Evolutionary conservation across 2,888 invertebrate species (phyloP), one percentile per base, ranked within the genome.

Genomic region (Thereva nobilitata): DNA sequence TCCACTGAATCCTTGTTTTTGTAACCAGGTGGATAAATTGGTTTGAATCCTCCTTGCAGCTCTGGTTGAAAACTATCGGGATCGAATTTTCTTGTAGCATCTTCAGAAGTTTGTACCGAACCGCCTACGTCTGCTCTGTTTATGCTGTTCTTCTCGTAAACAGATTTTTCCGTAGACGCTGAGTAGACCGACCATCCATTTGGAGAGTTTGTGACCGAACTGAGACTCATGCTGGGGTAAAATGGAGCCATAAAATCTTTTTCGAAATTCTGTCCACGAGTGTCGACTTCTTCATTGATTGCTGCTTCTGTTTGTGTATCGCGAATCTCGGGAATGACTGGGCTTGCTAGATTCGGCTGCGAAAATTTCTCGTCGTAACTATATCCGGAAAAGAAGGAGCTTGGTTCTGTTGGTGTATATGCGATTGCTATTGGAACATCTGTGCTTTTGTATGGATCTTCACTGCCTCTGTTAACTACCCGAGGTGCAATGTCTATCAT

Each of bases 211-310:
- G 82, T 82, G 0, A 84, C 82, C 0, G 74, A 73, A 68, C 85
- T 86, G 1, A 87, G 80, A 67, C 85, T 87, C 0, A 86, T 82
- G 72, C 88, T 89, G 0, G 89, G 88, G 53, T 87, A 86, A 73
- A 89, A 89, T 0, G 88, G 88, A 0, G 88, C 88, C 83, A 87
- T 86, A 72, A 89, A 88, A 70, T 86, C 86, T 69, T 84, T 72
- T 67, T 80, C 79, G 56, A 75, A 78, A 64, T 80, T 77, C 54
- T 80, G 79, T 0, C 78, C 80, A 5, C 80, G 75, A n/a, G 78
- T 71, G 70, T 80, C 79, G 6, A 77, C 74, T 42, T 81, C 80
- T 47, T 76, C 74, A 4, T 73, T 75, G 0, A 76, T 65, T 3
- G 72, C 70, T 49, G 78, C 75, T 59, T 79, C 79, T 5, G 78